A percentile compares a stretch with the other conserved stretches of the same genome.
phyloP scores from a whole-genome alignment of 1,140 invertebrate genomes.

The Achatina immaculata region DNA sequence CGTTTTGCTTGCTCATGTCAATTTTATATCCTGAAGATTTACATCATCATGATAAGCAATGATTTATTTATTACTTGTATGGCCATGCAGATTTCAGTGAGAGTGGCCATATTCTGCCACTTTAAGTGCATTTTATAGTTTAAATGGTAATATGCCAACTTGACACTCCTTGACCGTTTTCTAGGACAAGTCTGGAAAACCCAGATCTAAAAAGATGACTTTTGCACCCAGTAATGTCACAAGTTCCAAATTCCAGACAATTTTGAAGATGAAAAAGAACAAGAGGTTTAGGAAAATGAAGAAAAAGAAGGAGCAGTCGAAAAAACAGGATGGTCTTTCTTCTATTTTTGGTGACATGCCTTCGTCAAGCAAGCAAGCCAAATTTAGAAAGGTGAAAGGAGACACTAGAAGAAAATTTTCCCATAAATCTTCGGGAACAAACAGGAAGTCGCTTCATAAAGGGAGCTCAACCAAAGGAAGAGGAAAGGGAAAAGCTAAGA shows the following conservation, averaged over 20 bases:
- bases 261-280: conserved; percentile 11
- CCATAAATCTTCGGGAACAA: neutral
- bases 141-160: neutral
- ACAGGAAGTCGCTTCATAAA: neutral
- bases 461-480: neutral
- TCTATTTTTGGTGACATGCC: conserved; percentile 24
- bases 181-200: conserved; percentile 11
- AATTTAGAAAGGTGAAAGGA: neutral
- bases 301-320: conserved; percentile 15
- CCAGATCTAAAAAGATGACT: neutral
- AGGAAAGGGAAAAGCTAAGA: neutral
- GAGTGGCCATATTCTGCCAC: too few relatives aligned
- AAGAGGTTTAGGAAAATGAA: conserved; percentile 31
- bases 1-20: too few relatives aligned
- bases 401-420: neutral
- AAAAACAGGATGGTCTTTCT: conserved; percentile 18
- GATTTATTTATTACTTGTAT: too few relatives aligned
- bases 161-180: neutral
- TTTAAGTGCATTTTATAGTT: too few relatives aligned
- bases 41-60: too few relatives aligned
- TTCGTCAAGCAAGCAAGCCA: neutral
- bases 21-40: too few relatives aligned
- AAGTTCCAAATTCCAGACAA: neutral
- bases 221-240: conserved; percentile 22
- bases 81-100: too few relatives aligned